Evolutionary conservation across 2,113 vertebrate species (phyloP).

Genomic region (Pantherophis guttatus): DNA sequence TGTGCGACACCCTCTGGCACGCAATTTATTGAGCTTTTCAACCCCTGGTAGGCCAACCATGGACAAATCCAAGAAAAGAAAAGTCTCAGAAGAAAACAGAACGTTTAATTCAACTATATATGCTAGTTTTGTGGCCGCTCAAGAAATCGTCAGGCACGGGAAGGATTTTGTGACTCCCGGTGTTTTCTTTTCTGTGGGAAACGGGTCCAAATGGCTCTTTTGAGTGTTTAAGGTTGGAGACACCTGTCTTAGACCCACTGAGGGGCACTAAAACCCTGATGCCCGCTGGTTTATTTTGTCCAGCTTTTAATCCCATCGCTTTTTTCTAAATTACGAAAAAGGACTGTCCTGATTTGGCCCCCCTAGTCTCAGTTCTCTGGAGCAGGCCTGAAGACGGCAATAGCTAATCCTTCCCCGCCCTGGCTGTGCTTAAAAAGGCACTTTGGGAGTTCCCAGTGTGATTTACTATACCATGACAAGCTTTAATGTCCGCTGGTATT

Average conservation of each 20-base stretch:
- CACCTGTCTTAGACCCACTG: background rate
- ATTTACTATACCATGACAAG: slow-evolving; percentile 65
- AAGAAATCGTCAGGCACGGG: too few relatives aligned
- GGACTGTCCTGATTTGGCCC: background rate
- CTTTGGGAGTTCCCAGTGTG: slow-evolving; percentile 56
- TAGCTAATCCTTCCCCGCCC: slow-evolving; percentile 17
- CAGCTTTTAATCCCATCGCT: background rate
- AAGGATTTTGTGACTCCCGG: too few relatives aligned
- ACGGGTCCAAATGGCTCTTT: too few relatives aligned
- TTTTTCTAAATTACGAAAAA: background rate
- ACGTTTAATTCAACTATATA: too few relatives aligned
- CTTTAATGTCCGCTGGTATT: slow-evolving; percentile 53
- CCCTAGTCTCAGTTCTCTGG: background rate
- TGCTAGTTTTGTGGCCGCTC: too few relatives aligned
- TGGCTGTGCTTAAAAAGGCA: slow-evolving; percentile 35
- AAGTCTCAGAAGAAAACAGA: too few relatives aligned
- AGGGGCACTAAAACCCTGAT: background rate
- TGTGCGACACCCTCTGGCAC: too few relatives aligned
- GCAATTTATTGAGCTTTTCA: too few relatives aligned
- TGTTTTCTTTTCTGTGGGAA: too few relatives aligned
- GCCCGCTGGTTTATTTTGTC: background rate
- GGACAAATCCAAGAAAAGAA: too few relatives aligned
- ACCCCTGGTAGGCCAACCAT: too few relatives aligned
- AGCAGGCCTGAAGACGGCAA: background rate
- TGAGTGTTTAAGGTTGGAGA: too few relatives aligned